These are phyloP conservation scores for Altica lythri DNA, from an alignment of 2,888 invertebrate species.

Conservation along the genomic window DNA sequence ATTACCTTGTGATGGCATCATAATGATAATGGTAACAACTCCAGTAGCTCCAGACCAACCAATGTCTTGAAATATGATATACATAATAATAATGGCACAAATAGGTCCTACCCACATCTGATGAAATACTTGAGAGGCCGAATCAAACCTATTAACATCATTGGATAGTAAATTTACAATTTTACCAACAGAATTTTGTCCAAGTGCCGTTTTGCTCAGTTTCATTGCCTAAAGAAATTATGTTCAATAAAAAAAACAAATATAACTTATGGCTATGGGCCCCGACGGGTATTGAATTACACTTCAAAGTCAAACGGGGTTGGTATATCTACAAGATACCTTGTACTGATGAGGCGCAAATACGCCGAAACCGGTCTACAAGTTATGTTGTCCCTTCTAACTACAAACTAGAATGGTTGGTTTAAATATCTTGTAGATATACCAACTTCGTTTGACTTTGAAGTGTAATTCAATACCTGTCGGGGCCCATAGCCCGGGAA, in stretches of 20 bases:
- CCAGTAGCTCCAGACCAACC: slow-evolving; percentile 77
- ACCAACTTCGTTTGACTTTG: too few relatives aligned
- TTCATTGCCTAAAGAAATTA: slow-evolving; percentile 28
- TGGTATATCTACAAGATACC: too few relatives aligned
- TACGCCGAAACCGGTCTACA: too few relatives aligned
- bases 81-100: slow-evolving; percentile 69
- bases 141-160: slow-evolving; percentile 30
- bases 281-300: too few relatives aligned
- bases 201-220: slow-evolving; percentile 30
- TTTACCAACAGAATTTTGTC: slow-evolving; percentile 25
- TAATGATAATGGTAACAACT: slow-evolving; percentile 73
- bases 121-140: slow-evolving; percentile 15
- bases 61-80: slow-evolving; percentile 75
- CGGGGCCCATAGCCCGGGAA: too few relatives aligned
- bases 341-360: too few relatives aligned
- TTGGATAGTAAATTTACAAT: slow-evolving; percentile 32
- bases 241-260: not conserved
- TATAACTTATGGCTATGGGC: too few relatives aligned
- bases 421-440: too few relatives aligned
- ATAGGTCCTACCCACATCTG: slow-evolving; percentile 28
- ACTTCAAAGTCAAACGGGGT: too few relatives aligned
- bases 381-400: too few relatives aligned
- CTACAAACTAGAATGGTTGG: too few relatives aligned
- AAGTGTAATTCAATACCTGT: too few relatives aligned
- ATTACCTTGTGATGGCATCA: slow-evolving; percentile 81